Base-by-base conservation (phyloP, 2,888 invertebrate species). In the Gymnosoma rotundatum region DNA sequence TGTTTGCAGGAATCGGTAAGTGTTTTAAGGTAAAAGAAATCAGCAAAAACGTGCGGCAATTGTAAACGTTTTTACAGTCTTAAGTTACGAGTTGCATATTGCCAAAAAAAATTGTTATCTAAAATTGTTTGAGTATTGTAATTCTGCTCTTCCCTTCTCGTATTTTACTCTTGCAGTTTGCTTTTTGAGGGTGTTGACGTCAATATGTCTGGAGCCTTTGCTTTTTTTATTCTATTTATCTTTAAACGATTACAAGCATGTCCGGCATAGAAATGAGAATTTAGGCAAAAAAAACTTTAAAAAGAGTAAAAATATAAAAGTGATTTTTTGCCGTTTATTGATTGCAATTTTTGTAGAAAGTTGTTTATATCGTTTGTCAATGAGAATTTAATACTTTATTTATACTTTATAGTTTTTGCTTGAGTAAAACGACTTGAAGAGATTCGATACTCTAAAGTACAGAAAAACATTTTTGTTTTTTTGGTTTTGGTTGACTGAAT, bases 21-120 rank as follows among this genome's bases (percentile, higher is more conserved):
- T 25, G 25, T 25, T 25, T 25, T 25, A 25, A 1, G 1, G 25
- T 2, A 25, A 25, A 4, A 25, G 25, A 25, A 25, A 25, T 4
- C 2, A 38, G 38, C 2, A 45, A 45, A 56, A 18, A 54, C 32
- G 9, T 14, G 66, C 25, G 36, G 48, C 56, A 54, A 66, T 67
- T 73, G 70, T 66, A 76, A 82, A 76, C 61, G 70, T 52, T 82
- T 82, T 76, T 45, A 54, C 60, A 66, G 75, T 76, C 82, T 72
- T 70, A 48, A 82, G 70, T 76, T 52, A 76, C 58, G 60, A 72
- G 64, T 50, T 78, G 82, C 66, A 72, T 72, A 66, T 72, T 72
- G 82, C 70, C 58, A 72, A 82, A 76, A 25, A 25, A 76, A 64
- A 60, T 5, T 38, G 14, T 58, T 60, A 82, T 66, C 82, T 60